phyloP scores from a whole-genome alignment of 2,797 vertebrate genomes.

The Peromyscus attwateri region DNA sequence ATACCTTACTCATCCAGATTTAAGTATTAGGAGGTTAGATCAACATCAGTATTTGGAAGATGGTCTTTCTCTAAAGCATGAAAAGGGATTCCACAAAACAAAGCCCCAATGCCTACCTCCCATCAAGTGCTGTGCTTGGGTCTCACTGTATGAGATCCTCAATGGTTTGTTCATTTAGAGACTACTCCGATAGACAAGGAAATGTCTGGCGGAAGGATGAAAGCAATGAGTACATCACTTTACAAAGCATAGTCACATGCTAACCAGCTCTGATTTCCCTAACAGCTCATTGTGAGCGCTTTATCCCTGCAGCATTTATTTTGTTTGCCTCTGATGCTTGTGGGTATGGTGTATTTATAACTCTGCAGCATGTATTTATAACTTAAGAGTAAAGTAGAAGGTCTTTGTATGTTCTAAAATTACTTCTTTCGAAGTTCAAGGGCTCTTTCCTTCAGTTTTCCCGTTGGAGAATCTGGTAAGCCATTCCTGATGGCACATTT shows the following conservation, averaged over 20 bases:
- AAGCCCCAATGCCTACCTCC: not conserved
- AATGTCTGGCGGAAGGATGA: not conserved
- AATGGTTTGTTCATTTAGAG: not conserved
- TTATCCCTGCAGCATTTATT: slow-evolving; percentile 18
- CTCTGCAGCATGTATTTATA: slow-evolving; percentile 48
- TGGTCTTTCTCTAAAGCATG: slow-evolving; percentile 21
- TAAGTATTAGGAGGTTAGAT: slow-evolving; percentile 59
- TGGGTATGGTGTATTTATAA: slow-evolving; percentile 58
- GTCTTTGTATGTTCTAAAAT: slow-evolving; percentile 59
- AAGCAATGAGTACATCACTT: not conserved
- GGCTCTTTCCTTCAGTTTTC: slow-evolving; percentile 31
- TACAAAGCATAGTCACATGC: not conserved
- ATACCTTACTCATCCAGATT: slow-evolving; percentile 67
- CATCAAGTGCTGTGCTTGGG: not conserved
- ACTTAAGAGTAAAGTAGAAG: slow-evolving; percentile 56
- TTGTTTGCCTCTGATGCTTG: slow-evolving; percentile 31
- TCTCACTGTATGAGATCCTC: not conserved
- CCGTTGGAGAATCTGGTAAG: slow-evolving; percentile 39
- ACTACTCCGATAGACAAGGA: slow-evolving; percentile 27
- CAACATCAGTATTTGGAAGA: slow-evolving; percentile 36
- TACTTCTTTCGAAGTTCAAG: slow-evolving; percentile 55
- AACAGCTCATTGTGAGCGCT: not conserved
- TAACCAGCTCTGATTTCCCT: slow-evolving; percentile 1
- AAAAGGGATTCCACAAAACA: slow-evolving; percentile 35
- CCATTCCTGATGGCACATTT: slow-evolving; percentile 56